These are phyloP conservation scores for Tenthredo amoena DNA, from an alignment of 2,888 invertebrate species.

Conservation along the genomic window DNA sequence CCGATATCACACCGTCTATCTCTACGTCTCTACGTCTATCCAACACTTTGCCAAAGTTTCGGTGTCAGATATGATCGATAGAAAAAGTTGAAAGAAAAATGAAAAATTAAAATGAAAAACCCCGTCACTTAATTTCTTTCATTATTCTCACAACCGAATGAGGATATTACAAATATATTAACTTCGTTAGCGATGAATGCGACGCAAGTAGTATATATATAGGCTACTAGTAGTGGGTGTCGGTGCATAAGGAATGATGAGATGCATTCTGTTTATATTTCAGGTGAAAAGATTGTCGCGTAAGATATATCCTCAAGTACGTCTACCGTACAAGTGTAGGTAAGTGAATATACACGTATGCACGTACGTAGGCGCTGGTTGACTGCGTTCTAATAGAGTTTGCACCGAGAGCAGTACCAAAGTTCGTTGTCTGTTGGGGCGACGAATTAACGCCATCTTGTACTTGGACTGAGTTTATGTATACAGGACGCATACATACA, in stretches of 20 bases:
- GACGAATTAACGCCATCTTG: conserved; percentile 40
- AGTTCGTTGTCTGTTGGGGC: conserved; percentile 7
- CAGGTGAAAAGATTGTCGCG: background rate
- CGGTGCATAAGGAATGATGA: background rate
- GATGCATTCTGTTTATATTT: background rate
- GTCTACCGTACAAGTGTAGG: background rate
- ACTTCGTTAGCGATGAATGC: conserved; percentile 2
- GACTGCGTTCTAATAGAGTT: conserved; percentile 44
- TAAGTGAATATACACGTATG: background rate
- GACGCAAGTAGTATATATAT: background rate
- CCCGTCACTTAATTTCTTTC: no score
- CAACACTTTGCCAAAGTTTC: background rate
- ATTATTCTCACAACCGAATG: no score
- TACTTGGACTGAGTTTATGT: background rate
- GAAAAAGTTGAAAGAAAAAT: no score
- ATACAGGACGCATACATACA: background rate
- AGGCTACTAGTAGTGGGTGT: no score
- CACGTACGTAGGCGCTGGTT: background rate
- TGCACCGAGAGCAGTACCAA: conserved; percentile 24
- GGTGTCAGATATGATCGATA: background rate
- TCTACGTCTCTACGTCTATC: background rate
- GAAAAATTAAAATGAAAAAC: no score
- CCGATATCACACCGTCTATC: background rate
- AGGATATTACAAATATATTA: background rate
- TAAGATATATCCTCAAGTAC: background rate